phyloP scores from a whole-genome alignment of 2,113 vertebrate species.

The Emydocephalus ijimae region DNA sequence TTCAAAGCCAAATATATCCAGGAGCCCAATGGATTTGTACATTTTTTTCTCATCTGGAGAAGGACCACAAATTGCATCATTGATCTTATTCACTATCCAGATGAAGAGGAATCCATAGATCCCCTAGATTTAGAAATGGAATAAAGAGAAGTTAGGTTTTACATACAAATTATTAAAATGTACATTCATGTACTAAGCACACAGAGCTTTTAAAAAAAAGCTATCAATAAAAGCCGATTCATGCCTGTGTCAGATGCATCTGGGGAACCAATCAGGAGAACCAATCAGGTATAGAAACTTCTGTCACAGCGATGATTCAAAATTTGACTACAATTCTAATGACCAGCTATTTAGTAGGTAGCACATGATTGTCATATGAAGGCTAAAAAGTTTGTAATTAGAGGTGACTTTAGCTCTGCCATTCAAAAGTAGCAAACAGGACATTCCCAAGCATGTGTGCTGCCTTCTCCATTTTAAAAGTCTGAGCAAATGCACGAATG shows the following conservation, averaged over 20 bases:
- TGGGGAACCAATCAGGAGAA: neutral
- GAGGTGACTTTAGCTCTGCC: neutral
- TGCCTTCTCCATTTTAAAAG: neutral
- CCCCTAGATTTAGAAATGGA: conserved; percentile 70
- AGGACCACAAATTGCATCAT: conserved; percentile 79
- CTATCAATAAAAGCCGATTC: neutral
- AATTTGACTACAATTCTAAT: neutral
- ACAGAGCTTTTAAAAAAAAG: neutral
- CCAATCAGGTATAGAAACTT: neutral
- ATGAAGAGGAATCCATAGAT: conserved; percentile 92
- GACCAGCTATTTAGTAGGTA: neutral
- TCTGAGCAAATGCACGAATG: neutral
- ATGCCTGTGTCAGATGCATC: neutral
- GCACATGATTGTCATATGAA: neutral
- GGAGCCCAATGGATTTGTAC: conserved; percentile 81
- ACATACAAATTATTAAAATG: neutral
- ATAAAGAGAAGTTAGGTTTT: neutral
- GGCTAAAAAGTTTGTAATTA: neutral
- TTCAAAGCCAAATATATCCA: conserved; percentile 99
- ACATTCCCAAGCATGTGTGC: neutral
- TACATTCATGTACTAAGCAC: neutral
- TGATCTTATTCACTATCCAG: conserved; percentile 94
- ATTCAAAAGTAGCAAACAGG: neutral
- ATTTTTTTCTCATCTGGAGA: conserved; percentile 64
- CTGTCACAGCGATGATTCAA: neutral